Conservation (phyloP, 2,888 invertebrate genomes). For the Galerucella calmariensis region DNA sequence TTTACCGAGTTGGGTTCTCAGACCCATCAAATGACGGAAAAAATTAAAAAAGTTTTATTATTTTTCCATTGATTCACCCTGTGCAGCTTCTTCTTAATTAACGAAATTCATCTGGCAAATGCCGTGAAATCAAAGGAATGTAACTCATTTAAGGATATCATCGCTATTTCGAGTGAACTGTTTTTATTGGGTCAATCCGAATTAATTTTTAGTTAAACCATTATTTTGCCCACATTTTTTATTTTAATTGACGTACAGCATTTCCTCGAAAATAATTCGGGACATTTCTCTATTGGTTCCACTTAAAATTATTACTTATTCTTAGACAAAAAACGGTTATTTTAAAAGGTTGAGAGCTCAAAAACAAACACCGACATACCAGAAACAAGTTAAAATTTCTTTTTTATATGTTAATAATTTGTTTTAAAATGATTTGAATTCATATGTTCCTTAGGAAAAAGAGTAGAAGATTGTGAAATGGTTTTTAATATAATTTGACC, state of each 20-base stretch:
- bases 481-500: too few species aligned
- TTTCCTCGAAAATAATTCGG: not conserved
- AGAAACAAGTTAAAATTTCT: too few species aligned
- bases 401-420: too few species aligned
- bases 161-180: not conserved
- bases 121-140: slow-evolving; percentile 10
- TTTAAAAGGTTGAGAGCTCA: too few species aligned
- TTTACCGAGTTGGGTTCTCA: too few species aligned
- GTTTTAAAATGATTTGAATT: too few species aligned
- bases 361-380: too few species aligned
- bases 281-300: not conserved
- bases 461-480: too few species aligned
- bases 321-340: too few species aligned
- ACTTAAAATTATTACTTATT: not conserved
- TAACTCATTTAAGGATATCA: slow-evolving; percentile 3
- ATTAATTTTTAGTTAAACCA: not conserved
- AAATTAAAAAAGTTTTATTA: not conserved
- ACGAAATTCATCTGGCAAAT: not conserved
- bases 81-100: not conserved
- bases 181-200: not conserved
- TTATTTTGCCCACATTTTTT: not conserved
- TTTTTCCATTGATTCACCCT: not conserved
- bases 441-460: too few species aligned
- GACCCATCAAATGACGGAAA: too few species aligned
- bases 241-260: not conserved